Evolutionary conservation across 2,888 invertebrate genomes (phyloP), one percentile per base, ranked within the genome.

Genomic region (Volucella zonaria): DNA sequence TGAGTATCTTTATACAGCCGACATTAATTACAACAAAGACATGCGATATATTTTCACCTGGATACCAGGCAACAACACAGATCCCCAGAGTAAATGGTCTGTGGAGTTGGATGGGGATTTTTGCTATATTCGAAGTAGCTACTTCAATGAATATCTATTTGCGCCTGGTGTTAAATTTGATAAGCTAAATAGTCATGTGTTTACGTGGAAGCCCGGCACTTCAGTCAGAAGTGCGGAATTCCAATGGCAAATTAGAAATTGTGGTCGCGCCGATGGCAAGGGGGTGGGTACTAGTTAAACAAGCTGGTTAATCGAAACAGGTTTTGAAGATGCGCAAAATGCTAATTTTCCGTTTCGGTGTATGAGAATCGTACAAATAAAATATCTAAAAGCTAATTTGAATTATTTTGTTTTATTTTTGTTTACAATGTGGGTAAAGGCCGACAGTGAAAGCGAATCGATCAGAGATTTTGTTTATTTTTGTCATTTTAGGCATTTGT

Each of bases 1-100:
- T 10, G 82, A 82, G 23, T 73, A 78, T 40, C 9, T 82, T 14
- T 82, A 82, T 38, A 23, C 73, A 2, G 54, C 62, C 0, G 52
- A 14, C 0, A 45, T 67, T 31, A 9, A 43, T 12, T 56, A 18
- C 38, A 66, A 66, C 15, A 49, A 71, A 11, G 59, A 77, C 12
- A 54, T 40, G 45, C 77, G 71, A 12, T 59, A 71, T 54, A 47
- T 47, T 3, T 80, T 80, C 40, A 75, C 49, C 10, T 80, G 75
- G 74, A 49, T 75, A 49, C 58, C 66, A 6, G 67, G 67, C 14
- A 66, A 59, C 40, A 51, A 58, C 10, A 51, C 42, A 4, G 75
- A 76, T 9, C 0, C 11, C 1, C 75, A 76, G 18, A 67, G 67
- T 12, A 14, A 9, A 9, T 76, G 66, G 66, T 11, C n/a, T 0